These are phyloP conservation scores for Sipha flava DNA, from an alignment of 1,140 invertebrate genomes.

Conservation along the genomic window DNA sequence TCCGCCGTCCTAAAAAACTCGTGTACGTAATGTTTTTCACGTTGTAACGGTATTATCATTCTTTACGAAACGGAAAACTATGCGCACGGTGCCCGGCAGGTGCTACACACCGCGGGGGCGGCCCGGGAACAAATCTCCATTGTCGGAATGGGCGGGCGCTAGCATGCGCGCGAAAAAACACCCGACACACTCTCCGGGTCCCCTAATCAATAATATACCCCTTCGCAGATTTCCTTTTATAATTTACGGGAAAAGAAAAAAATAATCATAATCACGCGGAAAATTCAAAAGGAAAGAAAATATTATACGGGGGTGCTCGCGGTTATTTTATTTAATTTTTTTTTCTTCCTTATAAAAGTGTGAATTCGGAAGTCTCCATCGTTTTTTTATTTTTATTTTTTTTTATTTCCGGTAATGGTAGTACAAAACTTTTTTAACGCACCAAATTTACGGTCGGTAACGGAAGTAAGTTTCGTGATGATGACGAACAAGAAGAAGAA, in stretches of 20 bases:
- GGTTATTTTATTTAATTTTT: neutral
- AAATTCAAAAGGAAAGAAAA: neutral
- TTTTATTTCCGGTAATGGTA: neutral
- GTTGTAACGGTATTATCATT: too few relatives aligned
- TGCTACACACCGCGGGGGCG: constrained; percentile 23
- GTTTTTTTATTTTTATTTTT: neutral
- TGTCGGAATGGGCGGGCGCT: constrained; percentile 25
- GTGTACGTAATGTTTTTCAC: too few relatives aligned
- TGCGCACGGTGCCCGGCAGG: neutral
- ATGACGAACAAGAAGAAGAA: neutral
- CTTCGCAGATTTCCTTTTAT: constrained; percentile 30
- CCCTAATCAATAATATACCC: constrained; percentile 30
- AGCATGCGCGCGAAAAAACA: constrained; percentile 26
- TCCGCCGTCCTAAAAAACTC: too few relatives aligned
- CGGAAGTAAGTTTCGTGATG: neutral
- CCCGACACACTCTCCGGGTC: constrained; percentile 11
- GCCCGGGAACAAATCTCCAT: constrained; percentile 31
- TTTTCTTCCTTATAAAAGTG: neutral
- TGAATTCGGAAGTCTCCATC: neutral
- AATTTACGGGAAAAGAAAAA: constrained; percentile 7
- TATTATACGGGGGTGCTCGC: neutral
- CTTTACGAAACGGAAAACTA: too few relatives aligned
- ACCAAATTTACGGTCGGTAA: neutral
- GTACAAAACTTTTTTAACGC: neutral
- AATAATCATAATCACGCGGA: neutral